Percentiles rank a stretch among this genome's conserved stretches.
Conservation (phyloP, 2,797 vertebrate species). For the Avahi laniger region DNA sequence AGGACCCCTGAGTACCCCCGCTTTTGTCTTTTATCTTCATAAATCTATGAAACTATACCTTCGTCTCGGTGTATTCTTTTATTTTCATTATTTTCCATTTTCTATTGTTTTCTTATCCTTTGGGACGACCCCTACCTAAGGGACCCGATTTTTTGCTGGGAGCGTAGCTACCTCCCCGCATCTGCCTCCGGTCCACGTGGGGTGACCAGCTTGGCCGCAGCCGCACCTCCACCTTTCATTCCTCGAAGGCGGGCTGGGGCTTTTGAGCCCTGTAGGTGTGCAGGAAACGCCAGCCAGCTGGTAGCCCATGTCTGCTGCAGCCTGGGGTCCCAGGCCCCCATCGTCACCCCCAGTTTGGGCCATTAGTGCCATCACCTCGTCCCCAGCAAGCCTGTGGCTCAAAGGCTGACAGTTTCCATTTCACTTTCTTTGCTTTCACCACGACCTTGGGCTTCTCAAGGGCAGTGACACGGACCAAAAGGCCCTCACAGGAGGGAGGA, state of each 20-base stretch:
- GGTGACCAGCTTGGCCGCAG: accelerated
- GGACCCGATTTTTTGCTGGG: too few species aligned
- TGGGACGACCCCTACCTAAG: too few species aligned
- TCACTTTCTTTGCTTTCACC: neutral
- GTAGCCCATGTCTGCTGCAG: neutral
- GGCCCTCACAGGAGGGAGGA: neutral
- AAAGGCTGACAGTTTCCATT: neutral
- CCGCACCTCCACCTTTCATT: neutral
- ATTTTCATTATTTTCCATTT: too few species aligned
- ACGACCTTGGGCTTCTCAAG: neutral
- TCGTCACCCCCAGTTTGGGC: accelerated
- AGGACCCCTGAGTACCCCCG: too few species aligned
- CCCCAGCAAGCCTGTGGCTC: neutral
- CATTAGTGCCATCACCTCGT: neutral
- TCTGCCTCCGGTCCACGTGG: neutral
- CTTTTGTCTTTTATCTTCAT: too few species aligned
- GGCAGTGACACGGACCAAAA: neutral
- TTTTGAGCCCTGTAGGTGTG: neutral
- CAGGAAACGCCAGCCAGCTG: accelerated
- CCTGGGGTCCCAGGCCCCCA: neutral
- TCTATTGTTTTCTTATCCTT: too few species aligned
- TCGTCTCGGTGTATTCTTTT: too few species aligned
- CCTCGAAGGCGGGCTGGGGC: neutral
- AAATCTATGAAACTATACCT: too few species aligned
- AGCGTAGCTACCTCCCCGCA: too few species aligned